Conservation (phyloP, 1,140 invertebrate species). For the Sipha flava region DNA sequence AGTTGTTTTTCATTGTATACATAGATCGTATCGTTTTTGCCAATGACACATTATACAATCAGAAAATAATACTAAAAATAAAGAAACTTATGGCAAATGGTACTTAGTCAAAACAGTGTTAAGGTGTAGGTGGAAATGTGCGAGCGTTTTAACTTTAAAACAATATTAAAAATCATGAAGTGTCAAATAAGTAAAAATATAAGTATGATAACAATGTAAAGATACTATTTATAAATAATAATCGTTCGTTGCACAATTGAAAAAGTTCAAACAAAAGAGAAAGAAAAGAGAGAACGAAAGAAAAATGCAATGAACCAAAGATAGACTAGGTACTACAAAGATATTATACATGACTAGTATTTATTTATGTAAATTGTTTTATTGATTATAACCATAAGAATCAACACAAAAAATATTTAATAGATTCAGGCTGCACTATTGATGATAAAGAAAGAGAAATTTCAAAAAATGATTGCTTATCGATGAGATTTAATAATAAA, state of each 20-base stretch:
- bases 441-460: no score
- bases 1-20: background rate
- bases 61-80: background rate
- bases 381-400: background rate
- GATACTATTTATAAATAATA: background rate
- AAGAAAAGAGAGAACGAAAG: background rate
- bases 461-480: no score
- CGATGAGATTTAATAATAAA: background rate
- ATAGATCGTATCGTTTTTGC: constrained; percentile 12
- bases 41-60: background rate
- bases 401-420: background rate
- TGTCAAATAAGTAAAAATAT: background rate
- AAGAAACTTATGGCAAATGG: background rate
- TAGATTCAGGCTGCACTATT: no score
- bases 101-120: no score
- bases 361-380: background rate
- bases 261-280: background rate
- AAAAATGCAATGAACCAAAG: background rate
- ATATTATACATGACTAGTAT: no score
- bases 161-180: background rate
- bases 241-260: background rate
- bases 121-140: background rate
- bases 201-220: background rate
- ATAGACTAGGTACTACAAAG: background rate
- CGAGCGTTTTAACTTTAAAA: background rate